Percentiles rank a stretch among this genome's conserved stretches.
These are phyloP conservation scores for Pammene fasciana DNA, from an alignment of 2,888 invertebrate genomes.

Conservation along the genomic window DNA sequence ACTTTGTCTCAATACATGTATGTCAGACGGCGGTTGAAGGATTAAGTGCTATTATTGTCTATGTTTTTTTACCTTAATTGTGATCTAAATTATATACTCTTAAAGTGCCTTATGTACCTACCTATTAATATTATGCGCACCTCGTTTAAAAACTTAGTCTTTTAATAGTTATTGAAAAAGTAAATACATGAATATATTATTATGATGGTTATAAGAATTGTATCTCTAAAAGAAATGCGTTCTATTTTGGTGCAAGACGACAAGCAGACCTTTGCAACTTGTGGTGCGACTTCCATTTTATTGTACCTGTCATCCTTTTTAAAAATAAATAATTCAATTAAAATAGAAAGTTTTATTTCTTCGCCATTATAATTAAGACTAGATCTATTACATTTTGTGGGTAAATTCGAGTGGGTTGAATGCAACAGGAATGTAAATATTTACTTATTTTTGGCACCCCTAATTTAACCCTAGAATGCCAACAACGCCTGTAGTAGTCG, in stretches of 20 bases:
- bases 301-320: conserved; percentile 23
- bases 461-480: neutral
- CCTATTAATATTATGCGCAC: neutral
- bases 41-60: conserved; percentile 5
- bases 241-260: conserved; percentile 4
- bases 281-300: conserved; percentile 18
- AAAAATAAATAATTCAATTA: conserved; percentile 18
- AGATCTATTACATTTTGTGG: conserved; percentile 21
- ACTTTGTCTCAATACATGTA: neutral
- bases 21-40: neutral
- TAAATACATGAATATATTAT: neutral
- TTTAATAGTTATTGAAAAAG: neutral
- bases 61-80: neutral
- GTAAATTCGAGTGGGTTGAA: neutral
- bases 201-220: neutral
- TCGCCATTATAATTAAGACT: conserved; percentile 32
- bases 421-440: conserved; percentile 20
- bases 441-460: neutral
- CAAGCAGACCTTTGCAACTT: neutral
- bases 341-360: conserved; percentile 35
- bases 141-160: neutral
- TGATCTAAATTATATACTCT: conserved; percentile 6
- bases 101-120: neutral
- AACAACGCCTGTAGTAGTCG: neutral
- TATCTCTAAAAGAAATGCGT: neutral